Conservation (phyloP, 2,113 vertebrate genomes). For the Rissa tridactyla region DNA sequence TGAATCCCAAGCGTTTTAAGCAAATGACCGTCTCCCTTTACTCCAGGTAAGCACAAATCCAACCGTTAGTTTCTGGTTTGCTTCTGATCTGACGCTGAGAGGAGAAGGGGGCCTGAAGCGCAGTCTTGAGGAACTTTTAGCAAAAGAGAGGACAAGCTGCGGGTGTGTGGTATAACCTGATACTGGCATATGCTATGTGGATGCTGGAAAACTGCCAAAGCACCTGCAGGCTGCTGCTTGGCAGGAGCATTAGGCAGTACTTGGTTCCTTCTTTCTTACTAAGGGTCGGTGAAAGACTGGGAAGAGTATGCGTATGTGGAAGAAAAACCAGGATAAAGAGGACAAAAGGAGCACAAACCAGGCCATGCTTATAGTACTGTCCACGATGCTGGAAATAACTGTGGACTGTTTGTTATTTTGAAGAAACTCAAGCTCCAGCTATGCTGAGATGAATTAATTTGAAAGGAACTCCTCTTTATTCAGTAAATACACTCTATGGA, state of each 20-base stretch:
- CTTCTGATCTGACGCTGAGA: not conserved
- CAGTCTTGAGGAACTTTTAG: not conserved
- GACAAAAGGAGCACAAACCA: not conserved
- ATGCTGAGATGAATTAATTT: not conserved
- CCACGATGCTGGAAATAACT: not conserved
- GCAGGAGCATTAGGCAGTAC: not conserved
- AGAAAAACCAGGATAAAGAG: not conserved
- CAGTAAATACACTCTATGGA: not conserved
- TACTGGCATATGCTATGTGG: not conserved
- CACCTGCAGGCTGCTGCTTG: conserved; percentile 16
- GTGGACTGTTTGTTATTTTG: not conserved
- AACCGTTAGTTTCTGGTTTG: not conserved
- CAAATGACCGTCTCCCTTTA: not conserved
- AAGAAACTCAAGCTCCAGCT: not conserved
- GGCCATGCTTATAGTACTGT: not conserved
- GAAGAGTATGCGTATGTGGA: not conserved
- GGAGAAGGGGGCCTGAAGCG: not conserved
- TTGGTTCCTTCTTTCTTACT: not conserved
- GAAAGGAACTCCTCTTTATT: not conserved
- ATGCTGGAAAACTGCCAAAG: not conserved
- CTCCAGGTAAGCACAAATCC: not conserved
- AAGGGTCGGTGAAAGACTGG: not conserved
- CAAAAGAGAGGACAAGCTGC: not conserved
- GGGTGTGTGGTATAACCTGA: not conserved
- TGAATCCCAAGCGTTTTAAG: not conserved